These are phyloP conservation scores for Hepsetus odoe DNA, from an alignment of 2,113 vertebrate species.

Conservation along the genomic window DNA sequence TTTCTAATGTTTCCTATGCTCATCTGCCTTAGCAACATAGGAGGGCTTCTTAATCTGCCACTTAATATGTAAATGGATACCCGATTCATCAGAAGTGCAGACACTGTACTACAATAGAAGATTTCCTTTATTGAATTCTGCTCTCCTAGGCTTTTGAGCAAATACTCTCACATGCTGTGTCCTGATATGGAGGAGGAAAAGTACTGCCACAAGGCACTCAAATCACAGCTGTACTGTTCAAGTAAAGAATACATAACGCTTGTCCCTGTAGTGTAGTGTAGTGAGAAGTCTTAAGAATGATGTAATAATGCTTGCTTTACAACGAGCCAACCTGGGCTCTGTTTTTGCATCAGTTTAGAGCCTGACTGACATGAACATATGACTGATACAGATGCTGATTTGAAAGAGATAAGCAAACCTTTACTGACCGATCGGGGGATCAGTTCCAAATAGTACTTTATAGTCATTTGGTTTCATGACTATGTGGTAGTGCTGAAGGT, in stretches of 20 bases:
- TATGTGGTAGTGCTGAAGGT: no score
- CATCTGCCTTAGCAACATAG: slow-evolving; percentile 29
- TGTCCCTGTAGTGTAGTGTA: background rate
- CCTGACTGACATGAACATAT: background rate
- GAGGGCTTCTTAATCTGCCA: slow-evolving; percentile 55
- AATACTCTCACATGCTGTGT: slow-evolving; percentile 51
- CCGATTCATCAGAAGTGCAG: slow-evolving; percentile 51
- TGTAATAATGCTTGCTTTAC: background rate
- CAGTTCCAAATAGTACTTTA: no score
- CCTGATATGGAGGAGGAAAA: background rate
- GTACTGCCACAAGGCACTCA: background rate
- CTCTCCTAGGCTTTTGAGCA: slow-evolving; percentile 48
- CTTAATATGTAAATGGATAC: slow-evolving; percentile 63
- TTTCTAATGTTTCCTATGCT: slow-evolving; percentile 24
- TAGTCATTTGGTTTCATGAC: no score
- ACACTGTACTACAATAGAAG: slow-evolving; percentile 43
- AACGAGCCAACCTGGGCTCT: background rate
- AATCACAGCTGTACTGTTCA: background rate
- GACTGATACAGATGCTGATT: no score
- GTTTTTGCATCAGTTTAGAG: background rate
- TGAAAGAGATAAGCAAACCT: no score
- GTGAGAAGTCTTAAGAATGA: background rate
- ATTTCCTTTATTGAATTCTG: slow-evolving; percentile 48
- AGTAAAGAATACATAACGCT: background rate
- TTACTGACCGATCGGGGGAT: no score